Conservation (phyloP, 2,888 invertebrate species). For the Hetaerina titia region DNA sequence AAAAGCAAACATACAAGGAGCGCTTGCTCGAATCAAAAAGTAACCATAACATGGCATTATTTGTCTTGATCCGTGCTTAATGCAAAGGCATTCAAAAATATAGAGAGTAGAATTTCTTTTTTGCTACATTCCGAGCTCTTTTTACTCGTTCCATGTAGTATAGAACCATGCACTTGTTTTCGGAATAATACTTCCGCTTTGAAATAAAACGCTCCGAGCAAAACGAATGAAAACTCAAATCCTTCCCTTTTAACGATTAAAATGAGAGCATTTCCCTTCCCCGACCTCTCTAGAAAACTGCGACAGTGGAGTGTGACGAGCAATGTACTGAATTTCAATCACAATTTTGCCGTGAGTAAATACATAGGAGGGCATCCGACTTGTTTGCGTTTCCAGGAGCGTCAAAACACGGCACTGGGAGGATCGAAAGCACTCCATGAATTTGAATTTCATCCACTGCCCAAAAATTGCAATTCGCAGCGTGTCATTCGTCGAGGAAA, state of each 20-base stretch:
- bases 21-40: not conserved
- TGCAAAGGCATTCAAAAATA: conserved; percentile 25
- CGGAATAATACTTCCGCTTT: not conserved
- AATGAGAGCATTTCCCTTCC: not conserved
- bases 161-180: not conserved
- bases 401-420: not conserved
- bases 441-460: conserved; percentile 3
- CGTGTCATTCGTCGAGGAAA: not conserved
- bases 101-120: not conserved
- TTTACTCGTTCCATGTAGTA: not conserved
- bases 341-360: conserved; percentile 16
- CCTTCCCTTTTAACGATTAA: not conserved
- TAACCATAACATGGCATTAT: conserved; percentile 22
- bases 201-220: not conserved
- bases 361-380: not conserved
- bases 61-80: conserved; percentile 30
- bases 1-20: not conserved
- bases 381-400: conserved; percentile 7
- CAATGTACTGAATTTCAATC: not conserved
- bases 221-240: not conserved
- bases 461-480: not conserved
- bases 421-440: conserved; percentile 5
- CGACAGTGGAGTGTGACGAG: not conserved
- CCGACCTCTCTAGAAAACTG: not conserved
- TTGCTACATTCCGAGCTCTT: not conserved